Conservation (phyloP, 2,888 invertebrate genomes). For the Tetragnatha montana region DNA sequence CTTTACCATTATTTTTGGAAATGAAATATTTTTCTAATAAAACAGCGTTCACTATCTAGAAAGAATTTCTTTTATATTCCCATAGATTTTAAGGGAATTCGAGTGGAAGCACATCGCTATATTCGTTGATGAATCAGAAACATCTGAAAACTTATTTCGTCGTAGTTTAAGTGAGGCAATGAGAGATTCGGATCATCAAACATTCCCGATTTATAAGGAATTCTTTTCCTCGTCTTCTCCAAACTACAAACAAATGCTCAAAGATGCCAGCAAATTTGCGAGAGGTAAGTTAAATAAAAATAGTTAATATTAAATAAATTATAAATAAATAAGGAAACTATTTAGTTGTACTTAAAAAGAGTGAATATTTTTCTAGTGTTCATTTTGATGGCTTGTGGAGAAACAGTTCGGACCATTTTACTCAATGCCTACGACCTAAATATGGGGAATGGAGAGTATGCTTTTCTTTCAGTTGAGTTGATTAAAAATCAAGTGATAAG, state of each 20-base stretch:
- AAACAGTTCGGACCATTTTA: conserved; percentile 68
- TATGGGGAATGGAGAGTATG: conserved; percentile 72
- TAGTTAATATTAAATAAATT: too few relatives aligned
- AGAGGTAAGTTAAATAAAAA: conserved; percentile 32
- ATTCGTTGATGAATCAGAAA: conserved; percentile 72
- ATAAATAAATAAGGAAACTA: background rate
- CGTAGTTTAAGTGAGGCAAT: conserved; percentile 43
- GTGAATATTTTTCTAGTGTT: conserved; percentile 66
- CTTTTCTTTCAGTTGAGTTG: conserved; percentile 71
- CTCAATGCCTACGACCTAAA: conserved; percentile 70
- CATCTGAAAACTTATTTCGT: conserved; percentile 59
- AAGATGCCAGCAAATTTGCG: conserved; percentile 37
- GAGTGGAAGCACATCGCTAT: conserved; percentile 72
- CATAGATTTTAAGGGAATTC: conserved; percentile 72
- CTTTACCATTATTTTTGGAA: too few relatives aligned
- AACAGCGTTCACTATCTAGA: background rate
- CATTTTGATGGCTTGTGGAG: conserved; percentile 68
- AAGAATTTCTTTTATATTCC: background rate
- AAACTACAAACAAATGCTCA: conserved; percentile 40
- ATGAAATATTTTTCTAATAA: too few relatives aligned
- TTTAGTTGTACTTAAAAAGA: background rate
- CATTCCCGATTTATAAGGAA: conserved; percentile 50
- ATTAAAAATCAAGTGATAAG: conserved; percentile 54
- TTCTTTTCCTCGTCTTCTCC: conserved; percentile 2
- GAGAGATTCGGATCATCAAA: conserved; percentile 14